Base-by-base conservation (phyloP, 2,888 invertebrate species). In the Tipula helvola region DNA sequence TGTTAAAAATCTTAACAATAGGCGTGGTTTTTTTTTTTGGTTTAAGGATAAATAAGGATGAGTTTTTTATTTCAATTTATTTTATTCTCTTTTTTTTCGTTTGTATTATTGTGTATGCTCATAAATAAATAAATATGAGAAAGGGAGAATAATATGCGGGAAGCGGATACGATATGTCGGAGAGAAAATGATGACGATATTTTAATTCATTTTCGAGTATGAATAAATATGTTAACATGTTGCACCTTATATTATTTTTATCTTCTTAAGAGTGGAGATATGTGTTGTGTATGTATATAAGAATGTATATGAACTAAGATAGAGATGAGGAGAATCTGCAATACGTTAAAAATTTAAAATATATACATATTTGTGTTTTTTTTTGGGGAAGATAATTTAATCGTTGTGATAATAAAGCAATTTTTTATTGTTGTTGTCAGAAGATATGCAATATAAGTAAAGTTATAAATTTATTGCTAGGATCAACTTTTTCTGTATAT, bases 21-120 rank as follows among this genome's bases (percentile, higher is more conserved):
- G 84, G 84, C 84, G 84, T 84, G 84, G 84, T 84, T 41, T 84
- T 39, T 84, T 41, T 84, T 39, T 84, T 83, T 36, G n/a, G n/a
- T 71, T 10, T 52, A 71, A 71, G 71, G 28, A 28, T 71, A 71
- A 3, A 71, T 71, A 71, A 71, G 71, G 71, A 71, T 71, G 52
- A 52, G 5, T 28, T 71, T 52, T 71, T 18, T 71, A 28, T 71
- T 71, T 71, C 71, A 8, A 28, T 71, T 39, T 5, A 7, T 39
- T 39, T 39, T 18, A 28, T 28, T 71, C 57, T 71, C 71, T 71
- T 71, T 7, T 3, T 39, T 7, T 39, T 5, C 39, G 39, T 39
- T 39, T 39, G 39, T 39, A 39, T 44, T 39, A 39, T 44, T 44
- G 44, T 44, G 44, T 28, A 2, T 10, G 71, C 71, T 71, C 71